Evolutionary conservation across 2,888 invertebrate genomes (phyloP).

Genomic region (Frankliniella fusca): DNA sequence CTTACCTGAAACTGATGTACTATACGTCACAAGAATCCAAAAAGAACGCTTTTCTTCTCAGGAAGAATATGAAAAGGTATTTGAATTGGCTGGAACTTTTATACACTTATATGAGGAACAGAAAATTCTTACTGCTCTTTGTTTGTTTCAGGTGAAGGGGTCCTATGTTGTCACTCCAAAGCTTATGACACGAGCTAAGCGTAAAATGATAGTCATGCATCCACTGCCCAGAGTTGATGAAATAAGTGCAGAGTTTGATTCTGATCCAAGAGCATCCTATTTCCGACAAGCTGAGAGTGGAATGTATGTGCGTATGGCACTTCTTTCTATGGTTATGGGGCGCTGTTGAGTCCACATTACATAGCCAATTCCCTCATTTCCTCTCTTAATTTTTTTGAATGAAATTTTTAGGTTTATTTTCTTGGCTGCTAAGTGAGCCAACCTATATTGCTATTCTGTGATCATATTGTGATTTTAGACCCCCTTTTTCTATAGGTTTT

Average conservation of each 20-base stretch:
- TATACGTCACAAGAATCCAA: conserved; percentile 98
- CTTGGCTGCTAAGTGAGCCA: no score
- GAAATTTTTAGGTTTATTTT: background rate
- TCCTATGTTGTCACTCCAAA: conserved; percentile 89
- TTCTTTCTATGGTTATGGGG: conserved; percentile 86
- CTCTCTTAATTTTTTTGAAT: conserved; percentile 15
- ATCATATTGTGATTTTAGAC: no score
- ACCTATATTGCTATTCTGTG: no score
- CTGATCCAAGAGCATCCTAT: conserved; percentile 95
- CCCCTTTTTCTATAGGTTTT: no score
- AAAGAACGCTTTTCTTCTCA: conserved; percentile 80
- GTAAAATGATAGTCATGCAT: conserved; percentile 94
- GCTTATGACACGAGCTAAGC: conserved; percentile 89
- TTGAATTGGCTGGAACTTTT: conserved; percentile 29
- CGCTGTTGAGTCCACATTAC: conserved; percentile 38
- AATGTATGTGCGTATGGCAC: conserved; percentile 97
- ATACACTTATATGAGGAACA: background rate
- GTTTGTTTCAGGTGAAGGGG: conserved; percentile 68
- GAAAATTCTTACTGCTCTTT: background rate
- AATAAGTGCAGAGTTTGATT: conserved; percentile 91
- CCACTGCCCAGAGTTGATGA: conserved; percentile 93
- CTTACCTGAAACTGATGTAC: conserved; percentile 87
- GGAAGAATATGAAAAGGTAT: conserved; percentile 81
- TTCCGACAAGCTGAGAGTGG: conserved; percentile 98
- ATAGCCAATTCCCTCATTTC: no score